Evolutionary conservation across 2,888 invertebrate genomes (phyloP).

Genomic region (Metalampra italica): DNA sequence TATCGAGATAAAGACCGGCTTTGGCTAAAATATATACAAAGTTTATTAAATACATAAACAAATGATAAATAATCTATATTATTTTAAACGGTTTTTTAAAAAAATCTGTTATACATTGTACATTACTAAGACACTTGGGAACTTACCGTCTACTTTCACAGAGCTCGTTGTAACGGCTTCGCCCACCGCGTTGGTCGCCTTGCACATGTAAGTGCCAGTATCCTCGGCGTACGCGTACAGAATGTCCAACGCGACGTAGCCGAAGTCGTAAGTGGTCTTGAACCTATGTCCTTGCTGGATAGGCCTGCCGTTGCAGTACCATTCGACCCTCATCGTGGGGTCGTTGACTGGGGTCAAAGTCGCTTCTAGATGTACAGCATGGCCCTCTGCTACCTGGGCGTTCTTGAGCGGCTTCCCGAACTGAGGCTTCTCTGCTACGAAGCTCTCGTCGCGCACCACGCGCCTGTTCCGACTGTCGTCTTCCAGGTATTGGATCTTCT

Average conservation of each 20-base stretch:
- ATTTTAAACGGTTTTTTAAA: too few relatives aligned
- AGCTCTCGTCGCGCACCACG: constrained; percentile 84
- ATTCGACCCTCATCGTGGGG: constrained; percentile 98
- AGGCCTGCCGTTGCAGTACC: constrained; percentile 97
- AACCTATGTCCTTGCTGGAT: constrained; percentile 96
- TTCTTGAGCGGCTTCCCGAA: constrained; percentile 93
- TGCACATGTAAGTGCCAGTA: constrained; percentile 97
- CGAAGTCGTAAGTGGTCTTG: constrained; percentile 97
- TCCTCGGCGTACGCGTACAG: constrained; percentile 98
- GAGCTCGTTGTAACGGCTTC: constrained; percentile 96
- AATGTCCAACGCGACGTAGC: constrained; percentile 97
- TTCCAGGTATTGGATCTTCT: constrained; percentile 95
- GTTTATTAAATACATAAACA: constrained; percentile 5
- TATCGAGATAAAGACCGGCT: constrained; percentile 90
- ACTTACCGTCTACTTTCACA: constrained; percentile 90
- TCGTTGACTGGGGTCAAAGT: constrained; percentile 98
- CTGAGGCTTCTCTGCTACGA: constrained; percentile 90
- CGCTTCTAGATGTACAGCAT: constrained; percentile 94
- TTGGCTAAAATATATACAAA: constrained; percentile 82
- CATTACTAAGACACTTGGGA: too few relatives aligned
- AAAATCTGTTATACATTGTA: too few relatives aligned
- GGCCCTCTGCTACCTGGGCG: constrained; percentile 91
- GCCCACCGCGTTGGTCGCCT: constrained; percentile 95
- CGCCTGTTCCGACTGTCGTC: constrained; percentile 88
- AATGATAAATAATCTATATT: neutral